Base-by-base conservation (phyloP, 2,113 vertebrate species). In the Leptobrachium leishanense region DNA sequence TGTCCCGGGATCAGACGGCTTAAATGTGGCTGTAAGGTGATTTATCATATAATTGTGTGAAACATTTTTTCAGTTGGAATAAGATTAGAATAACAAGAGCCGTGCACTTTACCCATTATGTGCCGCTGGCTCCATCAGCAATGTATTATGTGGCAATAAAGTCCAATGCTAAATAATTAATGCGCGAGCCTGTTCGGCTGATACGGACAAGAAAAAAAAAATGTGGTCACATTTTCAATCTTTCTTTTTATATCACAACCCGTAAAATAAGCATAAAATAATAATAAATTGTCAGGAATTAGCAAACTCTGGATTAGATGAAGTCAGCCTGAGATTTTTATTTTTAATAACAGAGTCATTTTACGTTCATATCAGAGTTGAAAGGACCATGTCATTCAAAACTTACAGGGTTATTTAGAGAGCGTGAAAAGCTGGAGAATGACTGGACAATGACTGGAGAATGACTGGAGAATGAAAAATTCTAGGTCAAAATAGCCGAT, bases 21-120 rank as follows among this genome's bases (percentile, higher is more conserved):
- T 79, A 67, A 66, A 57, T 12, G 13, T 65, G 77, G 77, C 46
- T 73, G n/a, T 73, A 79, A 44, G 41, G 70, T 44, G 41, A 59
- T 79, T 79, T 44, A 73, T 42, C 42, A 73, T 65, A 79, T 71
- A 67, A 73, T 67, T 54, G 46, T 73, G 71, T 73, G 50, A 73
- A 66, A 70, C 62, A 41, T 41, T 67, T 54, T 70, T 67, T 67
- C 55, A 55, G 41, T 43, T 73, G 55, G 13, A 73, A 53, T 43
- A 66, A 11, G 9, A 54, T 55, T 79, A 54, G 65, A 55, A 6
- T n/a, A 63, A 13, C 41, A 73, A 72, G 54, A 5, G 13, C 55
- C 62, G 50, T 71, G 76, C 43, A 53, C 68, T 64, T 8, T 54
- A 11, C 6, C 57, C 15, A 79, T 79, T 73, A 66, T 79, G 74